Percentiles rank a stretch among this genome's conserved stretches.
Evolutionary conservation across 2,113 vertebrate species (phyloP).

Genomic region (Peromyscus californicus): DNA sequence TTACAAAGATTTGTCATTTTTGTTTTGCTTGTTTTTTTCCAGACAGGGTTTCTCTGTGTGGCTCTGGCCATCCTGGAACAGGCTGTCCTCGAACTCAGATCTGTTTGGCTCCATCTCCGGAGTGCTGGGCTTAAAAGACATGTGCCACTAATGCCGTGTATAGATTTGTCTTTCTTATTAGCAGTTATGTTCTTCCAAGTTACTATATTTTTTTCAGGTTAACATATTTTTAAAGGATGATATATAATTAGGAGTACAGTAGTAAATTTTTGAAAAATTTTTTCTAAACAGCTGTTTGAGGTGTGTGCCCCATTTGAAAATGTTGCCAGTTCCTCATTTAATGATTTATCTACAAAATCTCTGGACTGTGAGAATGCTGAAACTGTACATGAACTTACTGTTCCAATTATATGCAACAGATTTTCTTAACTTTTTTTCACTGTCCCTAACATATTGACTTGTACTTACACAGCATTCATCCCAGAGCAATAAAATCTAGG

Average conservation of each 20-base stretch:
- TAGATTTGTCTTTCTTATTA: neutral
- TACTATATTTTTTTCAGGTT: neutral
- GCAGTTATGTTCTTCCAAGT: neutral
- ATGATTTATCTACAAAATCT: conserved; percentile 18
- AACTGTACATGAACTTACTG: neutral
- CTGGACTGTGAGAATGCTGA: neutral
- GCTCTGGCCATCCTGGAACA: neutral
- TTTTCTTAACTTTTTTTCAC: conserved; percentile 8
- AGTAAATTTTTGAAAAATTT: conserved; percentile 2
- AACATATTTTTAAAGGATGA: neutral
- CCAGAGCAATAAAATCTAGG: conserved; percentile 43
- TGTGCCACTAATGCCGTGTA: neutral
- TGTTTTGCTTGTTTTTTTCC: too few relatives aligned
- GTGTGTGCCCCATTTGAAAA: neutral
- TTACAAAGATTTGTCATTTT: neutral
- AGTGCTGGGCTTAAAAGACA: neutral
- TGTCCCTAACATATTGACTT: neutral
- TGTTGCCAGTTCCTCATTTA: neutral
- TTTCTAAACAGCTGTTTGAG: neutral
- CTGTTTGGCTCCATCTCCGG: neutral
- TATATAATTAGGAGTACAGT: neutral
- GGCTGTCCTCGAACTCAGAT: neutral
- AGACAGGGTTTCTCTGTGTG: neutral
- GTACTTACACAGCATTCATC: conserved; percentile 13
- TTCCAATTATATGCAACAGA: conserved; percentile 7